Percentiles rank a stretch among this genome's conserved stretches.
These are phyloP conservation scores for Rhinopithecus roxellana DNA, from an alignment of 2,113 vertebrate species.

Conservation along the genomic window DNA sequence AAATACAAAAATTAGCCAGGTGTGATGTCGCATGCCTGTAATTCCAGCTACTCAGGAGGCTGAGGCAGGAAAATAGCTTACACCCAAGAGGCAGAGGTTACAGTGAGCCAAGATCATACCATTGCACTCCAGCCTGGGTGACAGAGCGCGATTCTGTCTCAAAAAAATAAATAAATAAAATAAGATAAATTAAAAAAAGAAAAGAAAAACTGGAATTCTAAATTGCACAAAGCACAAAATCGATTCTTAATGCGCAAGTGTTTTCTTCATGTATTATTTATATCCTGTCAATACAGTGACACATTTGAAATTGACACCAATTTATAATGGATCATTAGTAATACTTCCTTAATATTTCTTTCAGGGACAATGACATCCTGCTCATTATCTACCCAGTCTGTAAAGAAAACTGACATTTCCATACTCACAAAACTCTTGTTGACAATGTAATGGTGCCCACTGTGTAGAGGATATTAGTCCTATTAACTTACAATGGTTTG, in stretches of 20 bases:
- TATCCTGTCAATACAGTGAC: not conserved
- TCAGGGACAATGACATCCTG: not conserved
- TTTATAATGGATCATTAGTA: not conserved
- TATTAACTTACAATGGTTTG: not conserved
- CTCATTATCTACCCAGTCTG: not conserved
- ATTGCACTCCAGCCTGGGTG: too few species aligned
- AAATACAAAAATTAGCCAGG: too few species aligned
- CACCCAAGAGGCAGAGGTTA: too few species aligned
- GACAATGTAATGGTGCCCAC: fast-evolving
- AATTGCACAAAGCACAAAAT: not conserved
- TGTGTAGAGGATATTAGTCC: fast-evolving
- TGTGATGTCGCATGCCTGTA: too few species aligned
- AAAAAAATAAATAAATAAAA: too few species aligned
- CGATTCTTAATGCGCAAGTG: not conserved
- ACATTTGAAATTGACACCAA: not conserved
- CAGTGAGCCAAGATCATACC: too few species aligned
- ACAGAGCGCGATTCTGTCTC: too few species aligned
- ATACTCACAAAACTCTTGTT: not conserved
- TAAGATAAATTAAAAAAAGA: too few species aligned
- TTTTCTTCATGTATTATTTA: not conserved
- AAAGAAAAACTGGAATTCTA: not conserved
- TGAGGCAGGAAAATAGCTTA: too few species aligned
- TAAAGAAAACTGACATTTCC: not conserved
- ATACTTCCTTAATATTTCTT: not conserved
- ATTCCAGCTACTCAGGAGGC: too few species aligned